Base-by-base conservation (phyloP, 1,140 invertebrate genomes). In the Babylonia areolata region DNA sequence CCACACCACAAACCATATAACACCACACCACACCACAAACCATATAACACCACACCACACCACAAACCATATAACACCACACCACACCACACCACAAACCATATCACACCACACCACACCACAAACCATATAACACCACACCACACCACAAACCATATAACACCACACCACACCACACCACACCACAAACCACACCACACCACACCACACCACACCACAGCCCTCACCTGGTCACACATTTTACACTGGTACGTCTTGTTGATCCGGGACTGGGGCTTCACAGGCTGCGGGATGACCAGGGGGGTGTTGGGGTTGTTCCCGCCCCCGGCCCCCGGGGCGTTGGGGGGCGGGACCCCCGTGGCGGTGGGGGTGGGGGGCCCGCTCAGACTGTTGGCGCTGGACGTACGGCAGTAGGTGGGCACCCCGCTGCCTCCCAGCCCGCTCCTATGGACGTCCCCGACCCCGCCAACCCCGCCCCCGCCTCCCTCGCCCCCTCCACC, bases 221-320 rank as follows among this genome's bases (percentile, higher is more conserved):
- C 23, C n/a, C 58, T n/a, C 58, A 64, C 58, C 58, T 64, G 58
- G 23, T 64, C 58, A n/a, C 58, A 64, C 58, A 64, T 64, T n/a
- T 64, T 64, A n/a, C 58, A 64, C 94, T 98, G 97, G 95, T 99
- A 99, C 58, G 91, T 91, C 88, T 92, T 92, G 79, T 88, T 89
- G 15, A 89, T 87, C 85, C 94, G 94, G 90, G 81, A 88, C 73
- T 81, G 89, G 81, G 97, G 97, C 93, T 97, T 97, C 87, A 98
- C 96, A 64, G 97, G 97, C 93, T 99, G 98, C 3, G 98, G 98
- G 37, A 98, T 97, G 83, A 98, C 97, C 89, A 99, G 95, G 20
- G 90, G 90, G 20, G 90, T 86, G 85, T 89, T 91, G 46, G 89
- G 88, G n/a, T 86, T 85, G 51, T 23, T 12, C 58, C 58, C 58